Conservation (phyloP, 2,797 vertebrate species). For the Manis pentadactyla region DNA sequence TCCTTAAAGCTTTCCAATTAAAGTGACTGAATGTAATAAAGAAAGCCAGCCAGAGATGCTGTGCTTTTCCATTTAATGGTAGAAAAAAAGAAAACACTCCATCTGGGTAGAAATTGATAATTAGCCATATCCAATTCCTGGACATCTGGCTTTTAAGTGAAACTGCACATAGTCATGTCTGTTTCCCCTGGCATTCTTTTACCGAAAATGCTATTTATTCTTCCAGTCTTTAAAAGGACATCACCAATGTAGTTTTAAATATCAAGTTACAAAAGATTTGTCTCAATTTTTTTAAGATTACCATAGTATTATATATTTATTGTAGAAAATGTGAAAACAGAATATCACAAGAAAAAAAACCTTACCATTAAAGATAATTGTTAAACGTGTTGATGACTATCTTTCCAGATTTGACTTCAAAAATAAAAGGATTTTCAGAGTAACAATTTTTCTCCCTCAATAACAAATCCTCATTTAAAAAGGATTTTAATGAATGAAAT, state of each 20-base stretch:
- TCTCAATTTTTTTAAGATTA: slow-evolving; percentile 38
- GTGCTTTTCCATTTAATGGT: slow-evolving; percentile 58
- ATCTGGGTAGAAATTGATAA: slow-evolving; percentile 74
- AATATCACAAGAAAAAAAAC: neutral
- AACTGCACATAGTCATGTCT: slow-evolving; percentile 58
- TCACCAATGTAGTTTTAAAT: slow-evolving; percentile 4
- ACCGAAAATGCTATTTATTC: slow-evolving; percentile 49
- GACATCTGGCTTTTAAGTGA: slow-evolving; percentile 76
- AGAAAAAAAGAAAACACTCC: slow-evolving; percentile 57
- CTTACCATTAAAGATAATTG: neutral
- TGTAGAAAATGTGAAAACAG: slow-evolving; percentile 40
- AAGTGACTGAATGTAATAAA: slow-evolving; percentile 36
- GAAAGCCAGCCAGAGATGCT: slow-evolving; percentile 45
- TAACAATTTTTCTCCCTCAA: slow-evolving; percentile 11
- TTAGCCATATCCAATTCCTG: slow-evolving; percentile 68
- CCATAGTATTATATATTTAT: neutral
- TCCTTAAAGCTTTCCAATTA: slow-evolving; percentile 54
- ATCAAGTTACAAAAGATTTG: slow-evolving; percentile 40
- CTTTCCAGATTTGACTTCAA: slow-evolving; percentile 48
- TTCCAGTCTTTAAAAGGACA: slow-evolving; percentile 48
- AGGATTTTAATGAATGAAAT: slow-evolving; percentile 51
- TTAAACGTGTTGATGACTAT: slow-evolving; percentile 19
- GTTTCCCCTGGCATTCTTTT: slow-evolving; percentile 53
- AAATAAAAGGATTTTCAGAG: slow-evolving; percentile 5
- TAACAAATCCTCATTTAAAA: neutral